Conservation (phyloP, 2,888 invertebrate species). For the Drosophila melanosoma region DNA sequence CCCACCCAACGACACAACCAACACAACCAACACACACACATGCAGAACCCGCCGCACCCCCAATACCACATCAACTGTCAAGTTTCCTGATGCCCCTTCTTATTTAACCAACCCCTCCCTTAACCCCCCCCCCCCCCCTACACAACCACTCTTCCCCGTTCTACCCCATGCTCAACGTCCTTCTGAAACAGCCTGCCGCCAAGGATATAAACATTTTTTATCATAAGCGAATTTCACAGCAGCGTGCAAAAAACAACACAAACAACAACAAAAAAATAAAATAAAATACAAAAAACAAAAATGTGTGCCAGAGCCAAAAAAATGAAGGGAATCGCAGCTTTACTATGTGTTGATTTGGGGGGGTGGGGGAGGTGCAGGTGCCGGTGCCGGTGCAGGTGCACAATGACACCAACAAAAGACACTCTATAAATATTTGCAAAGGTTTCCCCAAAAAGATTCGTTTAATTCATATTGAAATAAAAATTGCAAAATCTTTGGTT, state of each 20-base stretch:
- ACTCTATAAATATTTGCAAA: constrained; percentile 11
- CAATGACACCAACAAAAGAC: constrained; percentile 16
- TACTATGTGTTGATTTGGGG: not conserved
- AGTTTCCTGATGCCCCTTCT: constrained; percentile 71
- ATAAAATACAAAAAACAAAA: constrained; percentile 26
- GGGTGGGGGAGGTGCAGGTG: constrained; percentile 7
- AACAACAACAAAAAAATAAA: constrained; percentile 23
- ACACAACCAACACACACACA: constrained; percentile 24
- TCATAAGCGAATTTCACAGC: constrained; percentile 74
- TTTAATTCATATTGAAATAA: not conserved
- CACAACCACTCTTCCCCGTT: not conserved
- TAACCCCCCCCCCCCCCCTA: constrained; percentile 5
- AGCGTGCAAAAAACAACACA: constrained; percentile 49
- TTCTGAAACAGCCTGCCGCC: constrained; percentile 47
- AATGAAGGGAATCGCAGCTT: constrained; percentile 40
- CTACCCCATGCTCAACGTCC: not conserved
- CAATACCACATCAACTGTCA: constrained; percentile 76
- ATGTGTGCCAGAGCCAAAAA: constrained; percentile 40
- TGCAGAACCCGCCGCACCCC: constrained; percentile 12
- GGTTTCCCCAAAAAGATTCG: not conserved
- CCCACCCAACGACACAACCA: constrained; percentile 23
- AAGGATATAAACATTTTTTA: constrained; percentile 83
- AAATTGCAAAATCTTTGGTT: not conserved
- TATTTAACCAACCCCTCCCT: too few relatives aligned
- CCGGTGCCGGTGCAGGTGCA: not conserved